Base-by-base conservation (phyloP, 2,113 vertebrate genomes). In the Ginglymostoma cirratum region DNA sequence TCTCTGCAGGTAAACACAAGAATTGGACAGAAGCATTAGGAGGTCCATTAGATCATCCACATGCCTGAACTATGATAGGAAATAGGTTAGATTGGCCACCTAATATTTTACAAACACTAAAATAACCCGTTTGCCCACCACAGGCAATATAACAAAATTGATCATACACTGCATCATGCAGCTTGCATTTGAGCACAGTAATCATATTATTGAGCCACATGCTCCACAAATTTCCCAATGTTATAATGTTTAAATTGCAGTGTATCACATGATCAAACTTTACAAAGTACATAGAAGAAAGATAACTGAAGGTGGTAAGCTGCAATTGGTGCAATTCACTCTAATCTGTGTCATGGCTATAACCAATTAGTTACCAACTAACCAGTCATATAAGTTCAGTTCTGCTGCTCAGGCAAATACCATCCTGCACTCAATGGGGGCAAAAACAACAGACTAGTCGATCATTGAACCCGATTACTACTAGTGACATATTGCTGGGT, bases 21-120 rank as follows among this genome's bases (percentile, higher is more conserved):
- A 92, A 66, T 38, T 17, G 21, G 19, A 45, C 38, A 83, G 23
- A 93, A 7, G 34, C 30, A 66, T 38, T 21, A 93, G 61, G 89
- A 93, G 66, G 89, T 67, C 14, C 66, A 93, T 67, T 67, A 34
- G 15, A n/a, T 19, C 30, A 93, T n/a, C 30, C n/a, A 6, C 55
- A 2, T 66, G 55, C 55, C 15, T 92, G 55, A 23, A 14, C 34
- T n/a, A 76, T 0, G 55, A 61, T 61, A 12, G 55, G 55, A 61
- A 10, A 10, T 7, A 6, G 27, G 5, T 42, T 34, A n/a, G 38
- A 93, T 66, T 23, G 17, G 66, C 42, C 61, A 66, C 61, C 89
- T 93, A 66, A 93, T 93, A 42, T 93, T 93, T 19, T 61, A 93
- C 38, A 66, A n/a, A 30, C n/a, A 65, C 30, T 65, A 92, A 93